Conservation (phyloP, 1,140 invertebrate species). For the Drosophila leontia region DNA sequence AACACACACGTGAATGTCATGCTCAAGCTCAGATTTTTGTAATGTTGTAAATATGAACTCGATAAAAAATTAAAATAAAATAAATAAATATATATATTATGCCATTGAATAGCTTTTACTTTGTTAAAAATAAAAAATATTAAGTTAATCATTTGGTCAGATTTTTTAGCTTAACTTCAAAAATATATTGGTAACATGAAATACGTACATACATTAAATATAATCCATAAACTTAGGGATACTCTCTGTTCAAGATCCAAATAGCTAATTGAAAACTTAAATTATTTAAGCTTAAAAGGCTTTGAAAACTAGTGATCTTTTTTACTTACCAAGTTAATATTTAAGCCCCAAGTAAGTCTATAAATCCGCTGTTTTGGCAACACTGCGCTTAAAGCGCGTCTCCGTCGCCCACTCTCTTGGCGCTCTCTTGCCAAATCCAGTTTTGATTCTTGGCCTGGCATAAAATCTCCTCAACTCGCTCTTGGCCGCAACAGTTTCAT, state of each 20-base stretch:
- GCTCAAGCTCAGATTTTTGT: conserved; percentile 61
- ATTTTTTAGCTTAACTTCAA: no score
- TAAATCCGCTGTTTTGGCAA: conserved; percentile 16
- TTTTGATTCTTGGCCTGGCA: conserved; percentile 77
- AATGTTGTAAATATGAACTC: conserved; percentile 1
- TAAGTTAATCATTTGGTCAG: no score
- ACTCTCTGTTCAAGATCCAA: neutral
- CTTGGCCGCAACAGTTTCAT: conserved; percentile 78
- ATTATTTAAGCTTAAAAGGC: no score
- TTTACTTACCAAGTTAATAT: neutral
- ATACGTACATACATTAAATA: no score
- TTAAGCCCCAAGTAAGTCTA: no score
- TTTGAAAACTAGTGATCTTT: neutral
- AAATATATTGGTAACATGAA: no score
- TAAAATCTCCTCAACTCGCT: conserved; percentile 71
- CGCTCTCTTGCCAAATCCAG: conserved; percentile 36
- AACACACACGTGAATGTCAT: conserved; percentile 69
- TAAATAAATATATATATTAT: neutral
- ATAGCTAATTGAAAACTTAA: neutral
- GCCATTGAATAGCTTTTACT: neutral
- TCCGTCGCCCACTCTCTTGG: conserved; percentile 29
- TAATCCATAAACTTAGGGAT: no score
- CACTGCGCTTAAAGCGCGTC: conserved; percentile 18
- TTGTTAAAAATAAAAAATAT: no score
- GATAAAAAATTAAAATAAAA: neutral